Evolutionary conservation across 2,888 invertebrate species (phyloP), one percentile per base, ranked within the genome.

Genomic region (Chalcis sispes): DNA sequence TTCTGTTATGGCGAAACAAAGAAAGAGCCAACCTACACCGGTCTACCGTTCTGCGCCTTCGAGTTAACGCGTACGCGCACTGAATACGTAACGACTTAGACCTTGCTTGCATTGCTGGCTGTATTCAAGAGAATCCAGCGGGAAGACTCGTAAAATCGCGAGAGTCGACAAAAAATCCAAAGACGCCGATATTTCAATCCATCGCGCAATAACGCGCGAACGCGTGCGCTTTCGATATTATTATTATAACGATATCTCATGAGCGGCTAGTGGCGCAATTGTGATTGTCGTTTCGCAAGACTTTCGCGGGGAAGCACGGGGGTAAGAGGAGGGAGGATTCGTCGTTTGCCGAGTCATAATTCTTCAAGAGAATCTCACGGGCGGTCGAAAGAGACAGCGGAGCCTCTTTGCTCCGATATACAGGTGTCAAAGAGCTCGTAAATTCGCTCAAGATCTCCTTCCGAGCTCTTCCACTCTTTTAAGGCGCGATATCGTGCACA

Each of bases 341-440:
- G 79, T 59, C 36, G 69, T 58, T 8, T 18, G 67, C 61, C 58
- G 20, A 61, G 66, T 25, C 65, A 75, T 75, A 67, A 42, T n/a
- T 54, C 61, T 48, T 36, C 29, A 18, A 2, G 32, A 52, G 32
- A 46, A 62, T 75, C 74, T 75, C 74, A 70, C 69, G 73, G 71
- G 54, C 46, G 65, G 65, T 5, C 48, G 15, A 46, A 32, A 65
- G 65, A 27, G 27, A 58, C 66, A 65, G 27, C 23, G n/a, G 15
- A 40, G 18, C 27, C 62, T 10, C 56, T 50, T 15, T 25, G 25
- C 18, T 40, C n/a, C 74, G 74, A 66, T 52, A 29, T 50, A 42
- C 72, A 76, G 76, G 76, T 67, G 76, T 76, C 76, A 76, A 76
- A 67, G 62, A 42, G 72, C 76, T 76, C 76, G 64, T 76, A 76